Evolutionary conservation across 2,113 vertebrate genomes (phyloP).

Genomic region (Forbesichthys papilliferus): DNA sequence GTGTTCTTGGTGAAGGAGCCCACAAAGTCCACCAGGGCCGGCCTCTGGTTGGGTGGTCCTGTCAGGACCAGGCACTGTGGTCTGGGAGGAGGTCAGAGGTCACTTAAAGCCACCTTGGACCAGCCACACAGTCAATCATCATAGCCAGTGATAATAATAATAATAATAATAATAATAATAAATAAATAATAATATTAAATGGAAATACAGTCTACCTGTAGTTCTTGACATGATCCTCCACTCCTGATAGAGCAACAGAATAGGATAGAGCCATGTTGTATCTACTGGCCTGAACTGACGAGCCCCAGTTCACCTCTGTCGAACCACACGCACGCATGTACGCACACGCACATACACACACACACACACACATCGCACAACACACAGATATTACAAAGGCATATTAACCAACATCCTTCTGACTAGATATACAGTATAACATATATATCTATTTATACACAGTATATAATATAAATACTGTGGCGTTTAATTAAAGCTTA

Average conservation of each 20-base stretch:
- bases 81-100: constrained; percentile 34
- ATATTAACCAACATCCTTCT: neutral
- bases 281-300: constrained; percentile 72
- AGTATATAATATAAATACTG: too few relatives aligned
- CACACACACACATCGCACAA: constrained; percentile 1
- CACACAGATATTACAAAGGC: neutral
- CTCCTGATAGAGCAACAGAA: constrained; percentile 65
- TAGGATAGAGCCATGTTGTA: constrained; percentile 79
- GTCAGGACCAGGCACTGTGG: constrained; percentile 80
- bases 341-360: neutral
- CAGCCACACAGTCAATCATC: neutral
- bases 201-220: constrained; percentile 61
- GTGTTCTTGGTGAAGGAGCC: constrained; percentile 77
- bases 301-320: constrained; percentile 79
- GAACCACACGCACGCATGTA: neutral
- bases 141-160: neutral
- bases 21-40: constrained; percentile 79
- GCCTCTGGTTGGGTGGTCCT: constrained; percentile 71
- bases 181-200: too few relatives aligned
- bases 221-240: constrained; percentile 81
- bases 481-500: too few relatives aligned
- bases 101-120: neutral
- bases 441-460: too few relatives aligned
- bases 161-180: too few relatives aligned
- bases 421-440: too few relatives aligned